Percentiles rank a stretch among this genome's conserved stretches.
Evolutionary conservation across 2,113 vertebrate species (phyloP).

Genomic region (Larimichthys polyactis): DNA sequence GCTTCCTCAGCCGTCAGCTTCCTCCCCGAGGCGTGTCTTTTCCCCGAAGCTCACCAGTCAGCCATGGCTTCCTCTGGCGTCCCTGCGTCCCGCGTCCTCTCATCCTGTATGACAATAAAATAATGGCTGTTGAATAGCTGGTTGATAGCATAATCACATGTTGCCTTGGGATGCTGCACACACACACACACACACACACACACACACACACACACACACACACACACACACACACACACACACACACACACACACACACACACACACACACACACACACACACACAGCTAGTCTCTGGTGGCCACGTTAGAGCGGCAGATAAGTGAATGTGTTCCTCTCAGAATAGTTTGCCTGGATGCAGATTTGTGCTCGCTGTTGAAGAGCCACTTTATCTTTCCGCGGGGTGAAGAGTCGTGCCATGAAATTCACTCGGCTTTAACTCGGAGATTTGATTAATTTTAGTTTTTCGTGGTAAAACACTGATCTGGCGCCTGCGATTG

Average conservation of each 20-base stretch:
- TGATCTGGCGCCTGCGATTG: neutral
- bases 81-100: neutral
- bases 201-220: no score
- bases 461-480: slow-evolving; percentile 17
- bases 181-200: neutral
- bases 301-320: slow-evolving; percentile 16
- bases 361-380: slow-evolving; percentile 26
- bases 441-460: slow-evolving; percentile 28
- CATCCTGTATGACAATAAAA: slow-evolving; percentile 55
- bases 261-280: neutral
- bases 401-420: slow-evolving; percentile 23
- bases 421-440: slow-evolving; percentile 29
- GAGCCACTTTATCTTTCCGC: slow-evolving; percentile 28
- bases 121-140: slow-evolving; percentile 58
- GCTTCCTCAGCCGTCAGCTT: slow-evolving; percentile 29
- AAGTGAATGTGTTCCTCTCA: slow-evolving; percentile 36
- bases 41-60: neutral
- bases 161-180: slow-evolving; percentile 35
- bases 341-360: slow-evolving; percentile 12
- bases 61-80: neutral
- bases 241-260: no score
- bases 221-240: no score
- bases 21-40: neutral
- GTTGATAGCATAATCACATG: slow-evolving; percentile 56
- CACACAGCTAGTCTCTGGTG: slow-evolving; percentile 29